Base-by-base conservation (phyloP, 2,113 vertebrate species). In the Stictonetta naevosa region DNA sequence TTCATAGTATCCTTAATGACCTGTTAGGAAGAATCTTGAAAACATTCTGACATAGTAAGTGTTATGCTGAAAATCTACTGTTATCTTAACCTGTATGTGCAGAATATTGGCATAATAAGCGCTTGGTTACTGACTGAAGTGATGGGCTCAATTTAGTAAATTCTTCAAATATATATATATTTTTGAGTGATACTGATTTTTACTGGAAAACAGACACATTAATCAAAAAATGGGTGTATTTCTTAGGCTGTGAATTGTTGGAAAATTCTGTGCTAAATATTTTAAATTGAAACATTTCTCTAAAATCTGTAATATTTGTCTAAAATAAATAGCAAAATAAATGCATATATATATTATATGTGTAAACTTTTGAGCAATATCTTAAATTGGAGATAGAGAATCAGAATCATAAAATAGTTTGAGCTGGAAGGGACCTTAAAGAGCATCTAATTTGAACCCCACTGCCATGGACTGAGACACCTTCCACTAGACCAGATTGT, bases 101-200 rank as follows among this genome's bases (percentile, higher is more conserved):
- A 62, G 71, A 94, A 92, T 93, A 93, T 90, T 92, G 76, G 66
- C 90, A 88, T 94, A 79, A 94, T 96, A 94, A 95, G 90, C 95
- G 69, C 66, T 93, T 78, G 60, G 34, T 28, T 86, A 87, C 46
- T 93, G 92, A 72, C 75, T 16, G 20, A 33, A 28, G 19, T 87
- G 60, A 84, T 76, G 17, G 20, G 26, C 42, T 96, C 75, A 80
- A 74, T 78, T 90, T 12, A 84, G 40, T 33, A 73, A 89, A 71
- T 11, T 46, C 34, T 87, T 92, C 44, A 93, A 44, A 28, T 5
- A 48, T 22, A 22, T 22, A 21, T 22, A 48, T 48, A 48, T 48
- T 9, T 58, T 29, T 38, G 25, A 71, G 4, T 59, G 3, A 2
- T 25, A 29, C 52, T 84, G 18, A 2, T 55, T 91, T 86, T 72